Conservation (phyloP, 2,888 invertebrate species). For the Poecilus cupreus region DNA sequence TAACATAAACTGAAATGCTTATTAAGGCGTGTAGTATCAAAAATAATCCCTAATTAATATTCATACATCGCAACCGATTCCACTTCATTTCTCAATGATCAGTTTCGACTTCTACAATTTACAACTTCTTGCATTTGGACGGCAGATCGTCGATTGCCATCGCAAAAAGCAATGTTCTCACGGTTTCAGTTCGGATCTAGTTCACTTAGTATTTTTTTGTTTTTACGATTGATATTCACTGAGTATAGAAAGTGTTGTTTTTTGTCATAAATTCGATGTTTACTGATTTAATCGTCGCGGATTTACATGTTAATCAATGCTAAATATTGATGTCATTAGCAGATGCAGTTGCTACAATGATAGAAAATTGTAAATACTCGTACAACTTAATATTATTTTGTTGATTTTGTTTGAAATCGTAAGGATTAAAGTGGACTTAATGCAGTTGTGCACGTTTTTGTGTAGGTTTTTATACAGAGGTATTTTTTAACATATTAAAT, state of each 20-base stretch:
- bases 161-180: constrained; percentile 23
- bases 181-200: neutral
- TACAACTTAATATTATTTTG: neutral
- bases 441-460: neutral
- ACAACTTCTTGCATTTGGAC: neutral
- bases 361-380: neutral
- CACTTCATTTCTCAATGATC: neutral
- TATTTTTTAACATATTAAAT: neutral
- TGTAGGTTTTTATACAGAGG: neutral
- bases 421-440: no score
- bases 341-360: neutral
- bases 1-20: constrained; percentile 14
- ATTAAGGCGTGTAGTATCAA: constrained; percentile 8
- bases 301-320: constrained; percentile 25
- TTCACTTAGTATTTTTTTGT: constrained; percentile 9
- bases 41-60: constrained; percentile 16
- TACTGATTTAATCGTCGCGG: neutral
- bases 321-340: constrained; percentile 18
- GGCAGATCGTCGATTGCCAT: neutral
- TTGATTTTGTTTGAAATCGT: neutral
- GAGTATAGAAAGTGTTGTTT: constrained; percentile 19
- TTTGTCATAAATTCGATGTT: neutral
- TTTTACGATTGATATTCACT: neutral
- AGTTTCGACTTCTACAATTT: neutral
- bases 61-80: neutral